Conservation (phyloP, 2,797 vertebrate species). For the Halcyon smyrnensis region DNA sequence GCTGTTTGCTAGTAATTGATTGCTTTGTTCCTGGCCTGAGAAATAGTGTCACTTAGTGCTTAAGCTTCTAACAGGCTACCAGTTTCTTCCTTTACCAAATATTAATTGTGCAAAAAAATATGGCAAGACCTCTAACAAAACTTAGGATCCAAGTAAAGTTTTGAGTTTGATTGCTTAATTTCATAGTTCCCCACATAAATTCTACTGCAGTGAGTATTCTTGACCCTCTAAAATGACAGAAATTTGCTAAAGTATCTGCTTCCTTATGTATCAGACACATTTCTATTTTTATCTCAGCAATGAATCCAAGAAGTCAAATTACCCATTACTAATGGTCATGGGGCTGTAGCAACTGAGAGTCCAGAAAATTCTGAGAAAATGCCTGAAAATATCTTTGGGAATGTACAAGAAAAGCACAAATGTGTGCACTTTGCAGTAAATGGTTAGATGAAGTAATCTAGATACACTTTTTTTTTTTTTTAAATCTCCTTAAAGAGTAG, state of each 20-base stretch:
- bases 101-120: constrained; percentile 33
- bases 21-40: constrained; percentile 59
- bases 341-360: constrained; percentile 30
- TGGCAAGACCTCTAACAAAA: neutral
- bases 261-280: constrained; percentile 34
- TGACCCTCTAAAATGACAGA: constrained; percentile 4
- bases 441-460: constrained; percentile 11
- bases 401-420: constrained; percentile 1
- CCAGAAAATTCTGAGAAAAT: constrained; percentile 23
- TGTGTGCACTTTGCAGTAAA: neutral
- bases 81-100: constrained; percentile 45
- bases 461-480: neutral
- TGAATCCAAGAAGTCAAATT: constrained; percentile 67
- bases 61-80: constrained; percentile 59
- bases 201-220: neutral
- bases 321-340: constrained; percentile 67
- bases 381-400: constrained; percentile 22
- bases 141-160: neutral
- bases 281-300: constrained; percentile 44
- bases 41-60: constrained; percentile 32
- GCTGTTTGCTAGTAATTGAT: constrained; percentile 67
- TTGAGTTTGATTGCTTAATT: constrained; percentile 13
- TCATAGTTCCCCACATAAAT: neutral
- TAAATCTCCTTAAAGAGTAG: neutral
- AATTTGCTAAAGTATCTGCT: constrained; percentile 18